Percentiles rank a stretch among this genome's conserved stretches.
Evolutionary conservation across 35 echinoderm and acorn worm genomes (phyloP).

Genomic region (Anneissia japonica): DNA sequence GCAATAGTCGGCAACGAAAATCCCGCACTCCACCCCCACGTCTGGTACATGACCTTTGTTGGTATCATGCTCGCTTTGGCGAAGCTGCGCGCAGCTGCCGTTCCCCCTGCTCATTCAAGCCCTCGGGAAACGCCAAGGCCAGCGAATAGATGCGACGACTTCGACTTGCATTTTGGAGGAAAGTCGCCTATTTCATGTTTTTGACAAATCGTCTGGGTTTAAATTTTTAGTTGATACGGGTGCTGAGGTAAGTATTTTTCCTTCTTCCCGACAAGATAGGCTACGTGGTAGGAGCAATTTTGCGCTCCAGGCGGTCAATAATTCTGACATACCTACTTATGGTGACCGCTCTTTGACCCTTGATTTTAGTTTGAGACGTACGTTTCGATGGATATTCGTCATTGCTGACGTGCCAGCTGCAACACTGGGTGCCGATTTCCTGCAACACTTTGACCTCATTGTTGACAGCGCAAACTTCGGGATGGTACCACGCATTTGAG

Average conservation of each 20-base stretch:
- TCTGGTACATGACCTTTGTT: too few species aligned
- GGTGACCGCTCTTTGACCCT: conserved; percentile 6
- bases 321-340: background rate
- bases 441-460: conserved; percentile 22
- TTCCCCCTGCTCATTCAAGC: too few species aligned
- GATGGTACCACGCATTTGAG: conserved; percentile 21
- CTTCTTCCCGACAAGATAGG: too few species aligned
- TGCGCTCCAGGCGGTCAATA: background rate
- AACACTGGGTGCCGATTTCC: conserved; percentile 41
- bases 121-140: conserved; percentile 20
- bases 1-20: too few species aligned
- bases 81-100: too few species aligned
- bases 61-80: too few species aligned
- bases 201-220: background rate
- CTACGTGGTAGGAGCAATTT: background rate
- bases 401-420: conserved; percentile 30
- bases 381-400: conserved; percentile 7
- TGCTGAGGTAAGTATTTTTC: too few species aligned
- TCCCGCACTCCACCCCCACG: too few species aligned
- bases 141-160: conserved; percentile 11
- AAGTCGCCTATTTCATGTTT: conserved; percentile 3
- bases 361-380: conserved; percentile 1
- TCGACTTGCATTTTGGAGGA: background rate
- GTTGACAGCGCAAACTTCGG: conserved; percentile 13
- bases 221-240: too few species aligned